phyloP scores from a whole-genome alignment of 23 tunicate genomes.

The Oikopleura albicans region DNA sequence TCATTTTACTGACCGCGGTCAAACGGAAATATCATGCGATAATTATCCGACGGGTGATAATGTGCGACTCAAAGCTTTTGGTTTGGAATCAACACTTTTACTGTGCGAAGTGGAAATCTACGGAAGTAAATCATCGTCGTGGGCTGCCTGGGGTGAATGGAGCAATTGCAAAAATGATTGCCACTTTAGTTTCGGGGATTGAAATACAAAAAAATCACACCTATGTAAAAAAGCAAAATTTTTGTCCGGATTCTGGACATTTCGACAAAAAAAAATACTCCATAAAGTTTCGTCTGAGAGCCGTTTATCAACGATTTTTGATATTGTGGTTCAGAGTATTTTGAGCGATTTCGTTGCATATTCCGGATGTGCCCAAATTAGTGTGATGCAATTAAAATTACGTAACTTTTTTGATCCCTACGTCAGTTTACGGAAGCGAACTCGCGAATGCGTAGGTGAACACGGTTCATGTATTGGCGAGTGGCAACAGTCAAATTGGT shows the following conservation, averaged over 20 bases:
- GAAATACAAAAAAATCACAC: no score
- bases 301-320: no score
- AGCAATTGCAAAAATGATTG: slow-evolving; percentile 4
- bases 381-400: no score
- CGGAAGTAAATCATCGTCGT: not conserved
- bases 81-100: not conserved
- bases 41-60: not conserved
- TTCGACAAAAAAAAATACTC: no score
- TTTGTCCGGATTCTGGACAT: no score
- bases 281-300: no score
- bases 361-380: no score
- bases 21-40: not conserved
- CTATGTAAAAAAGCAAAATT: no score
- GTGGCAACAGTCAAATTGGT: not conserved
- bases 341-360: no score
- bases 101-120: not conserved
- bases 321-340: no score
- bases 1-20: not conserved
- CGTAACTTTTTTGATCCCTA: no score
- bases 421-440: not conserved
- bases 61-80: not conserved
- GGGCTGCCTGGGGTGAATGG: not conserved
- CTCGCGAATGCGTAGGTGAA: not conserved
- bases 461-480: not conserved
- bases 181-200: no score